These are phyloP conservation scores for Carcina quercana DNA, from an alignment of 2,888 invertebrate species.

Conservation along the genomic window DNA sequence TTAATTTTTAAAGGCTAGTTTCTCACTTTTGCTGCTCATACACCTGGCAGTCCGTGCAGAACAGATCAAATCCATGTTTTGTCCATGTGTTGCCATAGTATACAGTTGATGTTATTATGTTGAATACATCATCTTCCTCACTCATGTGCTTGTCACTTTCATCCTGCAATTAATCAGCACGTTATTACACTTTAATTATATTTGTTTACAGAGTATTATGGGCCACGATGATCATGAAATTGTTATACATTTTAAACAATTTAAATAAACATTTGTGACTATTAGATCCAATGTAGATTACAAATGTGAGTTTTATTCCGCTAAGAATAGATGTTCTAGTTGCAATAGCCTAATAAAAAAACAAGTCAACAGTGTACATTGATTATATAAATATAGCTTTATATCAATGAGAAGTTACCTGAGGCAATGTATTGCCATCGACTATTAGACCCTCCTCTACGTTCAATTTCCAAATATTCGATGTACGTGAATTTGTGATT, in stretches of 20 bases:
- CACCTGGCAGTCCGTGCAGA: constrained; percentile 76
- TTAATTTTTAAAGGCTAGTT: too few relatives aligned
- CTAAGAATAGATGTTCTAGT: too few relatives aligned
- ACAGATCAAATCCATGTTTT: constrained; percentile 78
- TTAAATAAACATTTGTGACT: constrained; percentile 17
- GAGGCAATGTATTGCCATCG: constrained; percentile 74
- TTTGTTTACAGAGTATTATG: too few relatives aligned
- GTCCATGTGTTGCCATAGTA: constrained; percentile 79
- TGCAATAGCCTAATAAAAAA: too few relatives aligned
- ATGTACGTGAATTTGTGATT: constrained; percentile 85
- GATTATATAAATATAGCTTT: constrained; percentile 47
- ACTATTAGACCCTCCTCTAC: constrained; percentile 84
- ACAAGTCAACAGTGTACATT: too few relatives aligned
- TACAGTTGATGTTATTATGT: constrained; percentile 83
- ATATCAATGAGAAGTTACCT: constrained; percentile 46
- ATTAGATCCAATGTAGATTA: background rate
- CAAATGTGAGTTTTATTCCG: too few relatives aligned
- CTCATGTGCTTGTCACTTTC: constrained; percentile 52
- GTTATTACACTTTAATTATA: too few relatives aligned
- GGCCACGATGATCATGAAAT: too few relatives aligned
- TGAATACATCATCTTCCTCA: constrained; percentile 82
- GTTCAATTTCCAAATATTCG: constrained; percentile 88
- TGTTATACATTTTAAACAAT: too few relatives aligned
- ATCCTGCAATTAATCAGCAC: constrained; percentile 46
- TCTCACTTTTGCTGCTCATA: constrained; percentile 67